Base-by-base conservation (phyloP, 2,797 vertebrate genomes). In the Anabacerthia variegaticeps region DNA sequence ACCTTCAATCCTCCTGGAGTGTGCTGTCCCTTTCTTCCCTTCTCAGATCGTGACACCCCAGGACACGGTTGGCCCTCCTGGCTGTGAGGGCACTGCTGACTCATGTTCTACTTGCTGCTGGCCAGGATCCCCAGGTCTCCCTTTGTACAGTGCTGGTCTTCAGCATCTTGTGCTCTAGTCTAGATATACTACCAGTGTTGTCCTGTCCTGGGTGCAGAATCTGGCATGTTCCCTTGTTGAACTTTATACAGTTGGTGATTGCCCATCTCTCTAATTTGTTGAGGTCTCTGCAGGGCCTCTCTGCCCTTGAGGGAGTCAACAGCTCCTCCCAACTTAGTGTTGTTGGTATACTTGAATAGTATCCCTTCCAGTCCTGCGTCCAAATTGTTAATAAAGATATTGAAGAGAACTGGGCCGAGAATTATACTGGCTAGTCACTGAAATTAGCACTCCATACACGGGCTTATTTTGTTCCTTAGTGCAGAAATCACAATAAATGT, bases 61-160 rank as follows among this genome's bases (percentile, higher is more conserved):
- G 21, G 46, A 46, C 54, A 59, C 0, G 1, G 2, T 2, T 54
- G 24, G 12, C 14, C 12, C 34, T 54, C 34, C 26, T 54, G 46
- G 46, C 30, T 59, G 46, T 12, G 52, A 19, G 14, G 61, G 28
- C 30, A 41, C 54, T 34, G 34, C 24, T 54, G 39, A 2, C 6
- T 32, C 21, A 10, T 1, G 1, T 30, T 58, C n/a, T 30, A 2
- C n/a, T 58, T 34, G 7, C 14, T 5, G 4, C 2, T 0, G 0
- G 0, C 16, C 17, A 46, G 21, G n/a, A 30, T 1, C 8, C 3
- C 10, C 1, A 2, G 6, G n/a, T 14, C 7, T 17, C 7, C 5
- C 7, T 59, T 54, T 13, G 39, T 51, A 28, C 10, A 24, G 23
- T 1, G 11, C 54, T 54, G 12, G 15, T 15, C 24, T 67, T 4